Base-by-base conservation (phyloP, 2,113 vertebrate species). In the Tyrannus savana region DNA sequence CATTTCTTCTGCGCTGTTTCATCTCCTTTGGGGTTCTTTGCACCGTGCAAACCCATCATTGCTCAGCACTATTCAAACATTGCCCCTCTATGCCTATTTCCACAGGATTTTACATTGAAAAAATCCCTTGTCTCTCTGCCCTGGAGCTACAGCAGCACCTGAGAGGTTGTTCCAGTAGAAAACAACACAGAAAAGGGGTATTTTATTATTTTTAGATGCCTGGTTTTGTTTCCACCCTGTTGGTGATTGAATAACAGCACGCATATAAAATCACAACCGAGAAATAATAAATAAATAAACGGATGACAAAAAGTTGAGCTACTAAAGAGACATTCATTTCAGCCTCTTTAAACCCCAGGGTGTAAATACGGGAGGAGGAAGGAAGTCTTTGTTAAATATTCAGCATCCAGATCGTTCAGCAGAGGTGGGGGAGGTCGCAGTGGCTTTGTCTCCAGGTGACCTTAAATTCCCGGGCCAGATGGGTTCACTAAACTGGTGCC, bases 381-480 rank as follows among this genome's bases (percentile, higher is more conserved):
- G 67, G 63, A 62, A 73, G 5, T 18, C 27, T 44, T 35, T 2
- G 1, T 41, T 52, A 31, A 77, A 83, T 30, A 47, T 22, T 49
- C 58, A 88, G 60, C 44, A 62, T 47, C 22, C 46, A 56, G 30
- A 31, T 30, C 30, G 41, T 75, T 25, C 59, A 53, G 75, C 9
- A 14, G 46, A 44, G 16, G 1, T 55, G 49, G 22, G 27, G 31
- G 19, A 59, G 33, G 50, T 7, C 37, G 12, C 23, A n/a, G 49
- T 0, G 0, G n/a, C 66, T 79, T 14, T 3, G 1, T 74, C 41
- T 71, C 49, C 53, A 33, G n/a, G 9, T 49, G 35, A 37, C 49
- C 46, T 58, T 28, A 10, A 73, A 31, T 44, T 72, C 23, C 37
- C 33, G 75, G 37, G 42, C 53, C 62, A 19, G 49, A 6, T 17